Conservation (phyloP, 2,797 vertebrate genomes). For the Liasis olivaceus region DNA sequence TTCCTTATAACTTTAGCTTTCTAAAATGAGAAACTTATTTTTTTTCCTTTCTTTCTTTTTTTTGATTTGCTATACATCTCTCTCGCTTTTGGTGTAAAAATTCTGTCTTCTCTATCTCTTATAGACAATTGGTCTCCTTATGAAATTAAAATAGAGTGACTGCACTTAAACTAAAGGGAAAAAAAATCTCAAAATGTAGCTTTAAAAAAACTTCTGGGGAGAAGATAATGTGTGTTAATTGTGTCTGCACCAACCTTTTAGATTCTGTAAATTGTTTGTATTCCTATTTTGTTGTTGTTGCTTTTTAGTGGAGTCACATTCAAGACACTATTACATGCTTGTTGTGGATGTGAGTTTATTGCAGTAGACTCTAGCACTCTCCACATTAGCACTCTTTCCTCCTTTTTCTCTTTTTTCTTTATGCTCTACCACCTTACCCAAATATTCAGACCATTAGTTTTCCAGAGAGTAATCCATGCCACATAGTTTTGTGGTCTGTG, state of each 20-base stretch:
- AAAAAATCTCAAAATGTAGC: constrained; percentile 66
- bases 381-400: constrained; percentile 93
- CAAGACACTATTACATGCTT: constrained; percentile 96
- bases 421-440: constrained; percentile 94
- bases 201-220: constrained; percentile 72
- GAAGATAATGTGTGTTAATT: constrained; percentile 75
- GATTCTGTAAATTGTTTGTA: constrained; percentile 88
- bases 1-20: constrained; percentile 63
- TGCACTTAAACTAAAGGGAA: constrained; percentile 69
- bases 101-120: constrained; percentile 72
- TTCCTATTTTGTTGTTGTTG: constrained; percentile 91
- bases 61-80: constrained; percentile 70
- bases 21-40: constrained; percentile 64
- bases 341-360: constrained; percentile 98
- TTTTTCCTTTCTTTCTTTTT: constrained; percentile 47
- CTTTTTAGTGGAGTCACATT: constrained; percentile 97
- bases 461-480: constrained; percentile 75
- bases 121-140: constrained; percentile 72
- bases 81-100: constrained; percentile 69
- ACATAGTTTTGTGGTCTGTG: constrained; percentile 76
- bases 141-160: constrained; percentile 69
- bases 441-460: constrained; percentile 79
- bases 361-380: constrained; percentile 90
- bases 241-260: constrained; percentile 83
- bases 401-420: constrained; percentile 86